Conservation (phyloP, 2,797 vertebrate species). For the Helostoma temminkii region DNA sequence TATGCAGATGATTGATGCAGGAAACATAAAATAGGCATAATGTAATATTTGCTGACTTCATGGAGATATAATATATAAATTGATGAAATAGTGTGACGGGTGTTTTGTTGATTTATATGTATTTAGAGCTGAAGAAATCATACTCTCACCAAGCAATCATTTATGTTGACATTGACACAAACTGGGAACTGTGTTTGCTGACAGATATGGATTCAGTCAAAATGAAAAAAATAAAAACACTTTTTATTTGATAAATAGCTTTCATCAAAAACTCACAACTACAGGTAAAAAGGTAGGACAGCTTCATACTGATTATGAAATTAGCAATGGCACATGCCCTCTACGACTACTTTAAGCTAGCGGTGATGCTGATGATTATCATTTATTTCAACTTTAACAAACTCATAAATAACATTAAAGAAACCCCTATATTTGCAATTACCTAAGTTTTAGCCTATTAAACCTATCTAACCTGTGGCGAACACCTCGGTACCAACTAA, state of each 20-base stretch:
- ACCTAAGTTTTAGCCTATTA: constrained; percentile 34
- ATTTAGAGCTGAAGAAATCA: background rate
- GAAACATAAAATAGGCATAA: background rate
- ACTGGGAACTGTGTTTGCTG: background rate
- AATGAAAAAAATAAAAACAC: too few relatives aligned
- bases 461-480: too few relatives aligned
- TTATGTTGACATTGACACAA: background rate
- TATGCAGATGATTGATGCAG: background rate
- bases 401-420: constrained; percentile 10
- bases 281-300: too few relatives aligned
- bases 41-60: background rate
- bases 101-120: too few relatives aligned
- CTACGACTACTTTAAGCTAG: too few relatives aligned
- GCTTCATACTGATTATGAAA: too few relatives aligned
- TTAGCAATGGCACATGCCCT: too few relatives aligned
- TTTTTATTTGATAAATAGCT: background rate
- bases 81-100: too few relatives aligned
- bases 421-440: constrained; percentile 19
- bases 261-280: background rate
- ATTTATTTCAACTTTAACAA: constrained; percentile 21
- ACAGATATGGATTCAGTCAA: too few relatives aligned
- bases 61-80: too few relatives aligned
- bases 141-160: background rate
- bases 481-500: too few relatives aligned
- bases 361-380: too few relatives aligned